phyloP scores from a whole-genome alignment of 2,797 vertebrate species.

The Gastrophryne carolinensis region DNA sequence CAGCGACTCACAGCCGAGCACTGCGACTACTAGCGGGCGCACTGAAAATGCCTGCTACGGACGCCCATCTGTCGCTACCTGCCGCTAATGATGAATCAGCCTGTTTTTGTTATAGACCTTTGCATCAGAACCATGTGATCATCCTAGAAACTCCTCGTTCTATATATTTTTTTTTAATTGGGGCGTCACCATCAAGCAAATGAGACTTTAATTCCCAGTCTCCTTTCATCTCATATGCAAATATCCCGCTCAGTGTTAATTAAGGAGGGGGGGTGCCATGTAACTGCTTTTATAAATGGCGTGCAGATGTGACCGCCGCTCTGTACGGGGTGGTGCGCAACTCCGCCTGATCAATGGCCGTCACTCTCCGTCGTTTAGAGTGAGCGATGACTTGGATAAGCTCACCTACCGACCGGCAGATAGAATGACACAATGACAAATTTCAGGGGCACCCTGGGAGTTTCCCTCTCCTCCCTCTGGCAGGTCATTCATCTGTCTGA shows the following conservation, averaged over 20 bases:
- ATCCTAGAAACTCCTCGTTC: too few relatives aligned
- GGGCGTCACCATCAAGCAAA: neutral
- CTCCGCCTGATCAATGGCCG: constrained; percentile 54
- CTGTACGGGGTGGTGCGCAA: neutral
- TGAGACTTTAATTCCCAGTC: neutral
- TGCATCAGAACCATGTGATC: too few relatives aligned
- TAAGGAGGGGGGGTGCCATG: constrained; percentile 5
- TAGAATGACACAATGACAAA: constrained; percentile 30
- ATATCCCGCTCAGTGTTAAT: constrained; percentile 25
- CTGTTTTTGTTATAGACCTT: too few relatives aligned
- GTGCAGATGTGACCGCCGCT: constrained; percentile 55
- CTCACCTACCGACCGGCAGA: neutral
- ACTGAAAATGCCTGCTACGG: too few relatives aligned
- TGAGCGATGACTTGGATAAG: constrained; percentile 16
- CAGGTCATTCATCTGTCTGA: constrained; percentile 4
- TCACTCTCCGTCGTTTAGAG: constrained; percentile 53
- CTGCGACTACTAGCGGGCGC: too few relatives aligned
- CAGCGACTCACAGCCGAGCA: too few relatives aligned
- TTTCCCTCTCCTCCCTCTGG: neutral
- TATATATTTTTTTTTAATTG: constrained; percentile 18
- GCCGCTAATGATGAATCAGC: too few relatives aligned
- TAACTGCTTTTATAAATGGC: constrained; percentile 19
- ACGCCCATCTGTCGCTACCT: too few relatives aligned
- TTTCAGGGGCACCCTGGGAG: neutral
- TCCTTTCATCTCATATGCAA: constrained; percentile 2